phyloP scores from a whole-genome alignment of 2,888 invertebrate species.

The Epistrophella euchroma region DNA sequence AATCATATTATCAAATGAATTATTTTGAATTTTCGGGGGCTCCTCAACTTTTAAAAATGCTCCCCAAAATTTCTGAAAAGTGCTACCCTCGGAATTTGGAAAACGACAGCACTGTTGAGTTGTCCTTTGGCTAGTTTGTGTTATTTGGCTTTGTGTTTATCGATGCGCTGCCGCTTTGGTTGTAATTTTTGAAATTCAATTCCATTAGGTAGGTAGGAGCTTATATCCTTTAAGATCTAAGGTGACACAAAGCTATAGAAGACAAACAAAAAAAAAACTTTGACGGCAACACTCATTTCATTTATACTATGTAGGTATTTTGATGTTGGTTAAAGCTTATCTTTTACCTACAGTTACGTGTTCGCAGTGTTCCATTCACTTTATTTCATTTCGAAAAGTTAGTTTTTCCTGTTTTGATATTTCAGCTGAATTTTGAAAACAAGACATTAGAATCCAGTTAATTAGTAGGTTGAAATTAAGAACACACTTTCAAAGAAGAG shows the following conservation, averaged over 20 bases:
- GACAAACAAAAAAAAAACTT: constrained; percentile 34
- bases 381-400: constrained; percentile 4
- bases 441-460: not conserved
- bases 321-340: not conserved
- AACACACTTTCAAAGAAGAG: too few relatives aligned
- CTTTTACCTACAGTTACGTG: not conserved
- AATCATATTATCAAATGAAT: too few relatives aligned
- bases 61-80: too few relatives aligned
- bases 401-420: not conserved
- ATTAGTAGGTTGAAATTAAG: too few relatives aligned
- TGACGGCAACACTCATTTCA: constrained; percentile 50
- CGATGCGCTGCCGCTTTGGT: constrained; percentile 10
- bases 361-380: not conserved
- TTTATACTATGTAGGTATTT: constrained; percentile 34
- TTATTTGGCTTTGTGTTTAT: not conserved
- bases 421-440: not conserved
- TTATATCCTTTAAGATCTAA: not conserved
- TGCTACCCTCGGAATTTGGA: too few relatives aligned
- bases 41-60: too few relatives aligned
- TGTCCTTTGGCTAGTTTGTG: constrained; percentile 13
- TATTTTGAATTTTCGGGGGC: too few relatives aligned
- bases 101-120: too few relatives aligned
- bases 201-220: constrained; percentile 46
- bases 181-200: constrained; percentile 71
- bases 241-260: constrained; percentile 35